A percentile compares a stretch with the other conserved stretches of the same genome.
These are phyloP conservation scores for Drosophila paramelanica DNA, from an alignment of 2,888 invertebrate genomes.

Conservation along the genomic window DNA sequence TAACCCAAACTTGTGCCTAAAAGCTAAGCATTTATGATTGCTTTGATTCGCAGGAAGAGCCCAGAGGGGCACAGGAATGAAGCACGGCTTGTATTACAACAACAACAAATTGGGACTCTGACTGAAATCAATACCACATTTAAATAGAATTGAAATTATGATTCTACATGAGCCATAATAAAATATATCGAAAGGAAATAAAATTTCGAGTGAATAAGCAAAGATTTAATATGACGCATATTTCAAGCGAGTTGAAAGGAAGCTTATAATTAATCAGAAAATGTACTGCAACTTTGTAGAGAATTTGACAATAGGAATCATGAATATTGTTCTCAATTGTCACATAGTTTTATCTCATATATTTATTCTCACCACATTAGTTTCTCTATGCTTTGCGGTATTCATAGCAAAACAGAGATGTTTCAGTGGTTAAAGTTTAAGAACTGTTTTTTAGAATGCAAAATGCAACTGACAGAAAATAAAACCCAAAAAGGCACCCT, in stretches of 20 bases:
- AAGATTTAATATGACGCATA: neutral
- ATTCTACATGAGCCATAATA: neutral
- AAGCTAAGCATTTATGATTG: slow-evolving; percentile 23
- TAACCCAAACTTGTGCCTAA: slow-evolving; percentile 1
- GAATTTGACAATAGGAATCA: too few relatives aligned
- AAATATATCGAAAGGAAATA: neutral
- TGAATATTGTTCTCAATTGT: neutral
- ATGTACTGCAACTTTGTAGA: too few relatives aligned
- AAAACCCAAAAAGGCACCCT: too few relatives aligned
- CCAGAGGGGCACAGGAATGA: neutral
- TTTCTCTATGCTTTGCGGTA: neutral
- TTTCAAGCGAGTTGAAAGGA: too few relatives aligned
- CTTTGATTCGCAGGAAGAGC: slow-evolving; percentile 9
- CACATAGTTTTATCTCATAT: neutral
- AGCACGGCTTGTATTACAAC: too few relatives aligned
- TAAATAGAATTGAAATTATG: neutral
- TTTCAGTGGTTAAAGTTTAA: neutral
- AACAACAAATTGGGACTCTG: neutral
- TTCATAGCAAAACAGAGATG: too few relatives aligned
- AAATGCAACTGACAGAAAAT: too few relatives aligned
- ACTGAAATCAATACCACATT: neutral
- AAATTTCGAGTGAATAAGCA: neutral
- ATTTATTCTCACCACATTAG: neutral
- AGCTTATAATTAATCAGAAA: too few relatives aligned
- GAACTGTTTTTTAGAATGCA: too few relatives aligned